These are phyloP conservation scores for Stichodactyla helianthus DNA, from an alignment of 64 coral and sea anemone species.

Conservation along the genomic window DNA sequence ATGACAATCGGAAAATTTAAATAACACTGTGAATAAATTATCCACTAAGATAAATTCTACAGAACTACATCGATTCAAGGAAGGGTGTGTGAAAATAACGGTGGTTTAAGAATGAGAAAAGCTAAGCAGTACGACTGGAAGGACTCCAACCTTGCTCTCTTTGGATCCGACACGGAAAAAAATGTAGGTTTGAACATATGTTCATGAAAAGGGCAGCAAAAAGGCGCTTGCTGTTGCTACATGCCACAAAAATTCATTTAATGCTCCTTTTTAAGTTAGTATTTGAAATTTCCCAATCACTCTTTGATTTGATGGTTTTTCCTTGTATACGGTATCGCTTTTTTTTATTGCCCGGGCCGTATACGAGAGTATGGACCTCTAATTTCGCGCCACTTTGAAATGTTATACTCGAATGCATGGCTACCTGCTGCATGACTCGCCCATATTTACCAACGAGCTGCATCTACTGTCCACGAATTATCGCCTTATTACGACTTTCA, in stretches of 20 bases:
- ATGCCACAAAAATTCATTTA: not conserved
- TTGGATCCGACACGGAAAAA: conserved; percentile 17
- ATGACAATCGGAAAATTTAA: not conserved
- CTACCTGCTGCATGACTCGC: not conserved
- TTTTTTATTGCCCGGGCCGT: not conserved
- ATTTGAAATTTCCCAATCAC: not conserved
- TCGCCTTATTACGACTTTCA: not conserved
- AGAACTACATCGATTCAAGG: not conserved
- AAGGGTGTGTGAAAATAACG: conserved; percentile 8
- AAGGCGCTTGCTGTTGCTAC: not conserved
- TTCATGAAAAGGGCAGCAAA: not conserved
- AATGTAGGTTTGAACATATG: not conserved
- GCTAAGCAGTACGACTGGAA: conserved; percentile 23
- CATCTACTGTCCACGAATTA: not conserved
- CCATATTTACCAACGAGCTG: not conserved
- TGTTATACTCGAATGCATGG: not conserved
- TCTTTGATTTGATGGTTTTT: not conserved
- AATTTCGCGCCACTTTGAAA: not conserved
- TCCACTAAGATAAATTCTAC: not conserved
- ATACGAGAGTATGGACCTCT: not conserved
- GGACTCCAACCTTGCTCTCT: conserved; percentile 28
- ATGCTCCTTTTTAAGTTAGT: not conserved
- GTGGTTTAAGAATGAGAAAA: not conserved
- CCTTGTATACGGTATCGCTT: not conserved
- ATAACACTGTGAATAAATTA: conserved; percentile 1